These are phyloP conservation scores for Alligator sinensis DNA, from an alignment of 2,113 vertebrate species.

Conservation along the genomic window DNA sequence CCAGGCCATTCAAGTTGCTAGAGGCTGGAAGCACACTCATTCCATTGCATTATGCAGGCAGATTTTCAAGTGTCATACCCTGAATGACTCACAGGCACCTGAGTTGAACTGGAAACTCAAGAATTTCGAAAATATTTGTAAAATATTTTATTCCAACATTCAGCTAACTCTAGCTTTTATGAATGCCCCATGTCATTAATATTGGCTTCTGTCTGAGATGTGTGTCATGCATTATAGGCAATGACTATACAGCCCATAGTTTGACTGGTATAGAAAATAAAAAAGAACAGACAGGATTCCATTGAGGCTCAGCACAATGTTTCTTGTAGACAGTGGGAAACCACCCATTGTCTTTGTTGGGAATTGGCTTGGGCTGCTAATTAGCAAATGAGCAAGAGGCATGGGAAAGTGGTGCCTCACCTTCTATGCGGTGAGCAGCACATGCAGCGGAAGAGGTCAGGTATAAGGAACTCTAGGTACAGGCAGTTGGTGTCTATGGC, in stretches of 20 bases:
- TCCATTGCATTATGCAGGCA: neutral
- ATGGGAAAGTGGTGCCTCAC: neutral
- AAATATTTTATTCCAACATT: neutral
- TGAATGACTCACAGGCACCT: neutral
- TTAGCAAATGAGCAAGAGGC: neutral
- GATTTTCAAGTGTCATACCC: neutral
- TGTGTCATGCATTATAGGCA: neutral
- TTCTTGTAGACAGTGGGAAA: neutral
- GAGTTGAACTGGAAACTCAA: neutral
- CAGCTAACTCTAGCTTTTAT: neutral
- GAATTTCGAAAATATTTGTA: neutral
- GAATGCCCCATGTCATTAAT: neutral
- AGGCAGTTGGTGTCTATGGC: neutral
- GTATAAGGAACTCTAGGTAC: neutral
- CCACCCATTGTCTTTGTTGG: neutral
- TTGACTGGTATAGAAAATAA: neutral
- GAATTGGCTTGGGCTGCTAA: neutral
- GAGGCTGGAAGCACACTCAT: neutral
- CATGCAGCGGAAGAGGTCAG: no score
- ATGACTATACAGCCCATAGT: neutral
- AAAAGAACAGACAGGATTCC: neutral
- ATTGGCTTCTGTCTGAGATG: neutral
- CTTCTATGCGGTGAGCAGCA: neutral
- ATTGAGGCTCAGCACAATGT: neutral
- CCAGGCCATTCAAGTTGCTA: neutral